A percentile compares a stretch with the other conserved stretches of the same genome.
Conservation (phyloP, 2,888 invertebrate species). For the Ephialtes manifestator region DNA sequence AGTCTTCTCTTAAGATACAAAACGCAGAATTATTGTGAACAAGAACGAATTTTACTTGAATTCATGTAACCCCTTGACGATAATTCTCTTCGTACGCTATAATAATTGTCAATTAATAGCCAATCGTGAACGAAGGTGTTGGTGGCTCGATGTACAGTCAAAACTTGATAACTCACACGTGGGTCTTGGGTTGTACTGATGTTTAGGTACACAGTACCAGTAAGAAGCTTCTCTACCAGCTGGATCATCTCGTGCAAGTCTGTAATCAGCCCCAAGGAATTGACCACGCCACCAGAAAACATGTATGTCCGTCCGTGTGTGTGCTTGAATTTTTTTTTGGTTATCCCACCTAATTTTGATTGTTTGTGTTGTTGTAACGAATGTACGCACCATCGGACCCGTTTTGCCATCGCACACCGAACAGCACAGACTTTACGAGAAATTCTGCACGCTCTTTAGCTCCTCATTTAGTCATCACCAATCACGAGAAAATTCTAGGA, state of each 20-base stretch:
- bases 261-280: conserved; percentile 94
- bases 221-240: conserved; percentile 97
- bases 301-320: conserved; percentile 87
- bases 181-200: conserved; percentile 79
- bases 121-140: conserved; percentile 60
- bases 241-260: conserved; percentile 98
- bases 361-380: conserved; percentile 29
- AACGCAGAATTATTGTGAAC: not conserved
- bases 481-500: conserved; percentile 3
- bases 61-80: conserved; percentile 22
- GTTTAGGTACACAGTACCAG: conserved; percentile 96
- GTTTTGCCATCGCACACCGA: conserved; percentile 60
- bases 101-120: conserved; percentile 51
- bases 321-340: conserved; percentile 65
- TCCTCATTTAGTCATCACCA: conserved; percentile 20
- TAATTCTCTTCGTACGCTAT: conserved; percentile 5
- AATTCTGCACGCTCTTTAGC: conserved; percentile 56
- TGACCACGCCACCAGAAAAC: conserved; percentile 92
- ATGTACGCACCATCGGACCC: conserved; percentile 51
- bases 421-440: conserved; percentile 65
- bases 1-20: too few species aligned
- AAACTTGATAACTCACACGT: conserved; percentile 67
- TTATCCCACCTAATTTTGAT: conserved; percentile 26
- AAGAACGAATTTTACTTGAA: not conserved
- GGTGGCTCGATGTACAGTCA: conserved; percentile 64